These are phyloP conservation scores for Harpegnathos saltator DNA, from an alignment of 1,140 invertebrate species.

Conservation along the genomic window DNA sequence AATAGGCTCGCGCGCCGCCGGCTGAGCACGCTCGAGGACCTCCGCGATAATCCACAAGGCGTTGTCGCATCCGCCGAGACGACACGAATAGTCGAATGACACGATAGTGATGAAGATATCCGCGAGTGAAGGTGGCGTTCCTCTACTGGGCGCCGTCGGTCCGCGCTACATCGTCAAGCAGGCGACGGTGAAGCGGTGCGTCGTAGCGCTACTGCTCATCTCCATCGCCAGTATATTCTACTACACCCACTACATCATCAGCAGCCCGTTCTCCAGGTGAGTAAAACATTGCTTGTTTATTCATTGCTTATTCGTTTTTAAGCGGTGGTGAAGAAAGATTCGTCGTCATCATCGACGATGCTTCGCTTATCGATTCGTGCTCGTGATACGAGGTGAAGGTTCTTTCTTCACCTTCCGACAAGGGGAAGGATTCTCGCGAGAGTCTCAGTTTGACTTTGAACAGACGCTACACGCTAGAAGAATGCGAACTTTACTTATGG, in stretches of 20 bases:
- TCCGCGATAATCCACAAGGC: constrained; percentile 52
- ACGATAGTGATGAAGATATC: constrained; percentile 83
- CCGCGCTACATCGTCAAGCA: constrained; percentile 88
- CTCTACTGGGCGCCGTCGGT: constrained; percentile 82
- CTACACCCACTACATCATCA: constrained; percentile 91
- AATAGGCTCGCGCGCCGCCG: constrained; percentile 20
- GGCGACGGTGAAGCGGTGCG: constrained; percentile 90
- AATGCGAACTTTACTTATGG: too few relatives aligned
- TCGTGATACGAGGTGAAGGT: too few relatives aligned
- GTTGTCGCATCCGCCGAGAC: constrained; percentile 48
- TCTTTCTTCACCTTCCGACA: too few relatives aligned
- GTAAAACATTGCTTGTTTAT: too few relatives aligned
- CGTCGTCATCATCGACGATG: too few relatives aligned
- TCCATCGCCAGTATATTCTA: constrained; percentile 91
- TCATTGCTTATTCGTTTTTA: too few relatives aligned
- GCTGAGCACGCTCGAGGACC: constrained; percentile 20
- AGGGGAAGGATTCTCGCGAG: too few relatives aligned
- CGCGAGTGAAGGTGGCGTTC: constrained; percentile 81
- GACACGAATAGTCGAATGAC: constrained; percentile 69
- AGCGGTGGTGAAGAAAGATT: too few relatives aligned
- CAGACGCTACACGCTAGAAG: too few relatives aligned
- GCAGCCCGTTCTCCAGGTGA: constrained; percentile 90
- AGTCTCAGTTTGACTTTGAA: too few relatives aligned
- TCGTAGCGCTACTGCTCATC: constrained; percentile 88
- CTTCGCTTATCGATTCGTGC: too few relatives aligned